These are phyloP conservation scores for Isurus oxyrinchus DNA, from an alignment of 2,113 vertebrate genomes.

Conservation along the genomic window DNA sequence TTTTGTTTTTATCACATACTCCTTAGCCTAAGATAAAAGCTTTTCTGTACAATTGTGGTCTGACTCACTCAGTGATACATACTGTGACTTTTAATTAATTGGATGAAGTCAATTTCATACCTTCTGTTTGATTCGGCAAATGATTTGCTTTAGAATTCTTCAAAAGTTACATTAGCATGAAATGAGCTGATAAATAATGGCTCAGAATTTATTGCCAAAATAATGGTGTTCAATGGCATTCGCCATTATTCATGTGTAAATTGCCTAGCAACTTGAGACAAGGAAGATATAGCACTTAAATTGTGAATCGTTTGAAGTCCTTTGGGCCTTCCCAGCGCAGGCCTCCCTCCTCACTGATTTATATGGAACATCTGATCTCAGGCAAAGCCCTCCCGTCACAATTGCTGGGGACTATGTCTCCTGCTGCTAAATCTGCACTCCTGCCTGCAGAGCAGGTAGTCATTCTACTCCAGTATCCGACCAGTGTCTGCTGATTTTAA, in stretches of 20 bases:
- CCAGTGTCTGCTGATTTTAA: neutral
- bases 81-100: neutral
- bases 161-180: neutral
- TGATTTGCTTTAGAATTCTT: neutral
- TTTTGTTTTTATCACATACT: too few species aligned
- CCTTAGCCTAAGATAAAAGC: neutral
- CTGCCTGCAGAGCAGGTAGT: neutral
- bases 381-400: neutral
- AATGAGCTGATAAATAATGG: neutral
- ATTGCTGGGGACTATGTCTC: neutral
- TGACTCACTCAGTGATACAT: neutral
- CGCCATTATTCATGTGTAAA: neutral
- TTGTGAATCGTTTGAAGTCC: neutral
- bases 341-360: neutral
- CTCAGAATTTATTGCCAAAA: neutral
- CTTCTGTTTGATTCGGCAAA: neutral
- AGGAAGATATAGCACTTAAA: neutral
- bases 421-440: neutral
- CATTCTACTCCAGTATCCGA: neutral
- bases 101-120: conserved; percentile 1
- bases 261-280: neutral
- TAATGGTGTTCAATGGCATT: neutral
- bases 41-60: neutral
- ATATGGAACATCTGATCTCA: neutral
- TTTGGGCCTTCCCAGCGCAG: neutral